A percentile compares a stretch with the other conserved stretches of the same genome.
phyloP scores from a whole-genome alignment of 2,888 invertebrate genomes.

The Apamea epomidion region DNA sequence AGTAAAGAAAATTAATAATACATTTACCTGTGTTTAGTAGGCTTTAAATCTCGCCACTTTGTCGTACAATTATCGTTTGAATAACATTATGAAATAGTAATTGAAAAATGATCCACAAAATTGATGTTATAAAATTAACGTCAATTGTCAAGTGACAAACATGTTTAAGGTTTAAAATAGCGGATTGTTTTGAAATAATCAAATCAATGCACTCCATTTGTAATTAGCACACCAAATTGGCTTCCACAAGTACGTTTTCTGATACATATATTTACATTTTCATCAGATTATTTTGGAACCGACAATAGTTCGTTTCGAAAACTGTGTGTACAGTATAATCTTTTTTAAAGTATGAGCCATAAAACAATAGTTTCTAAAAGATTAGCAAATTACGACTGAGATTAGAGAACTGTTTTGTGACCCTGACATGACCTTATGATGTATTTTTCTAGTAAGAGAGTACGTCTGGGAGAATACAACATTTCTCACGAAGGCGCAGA shows the following conservation, averaged over 20 bases:
- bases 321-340: background rate
- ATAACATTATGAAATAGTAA: background rate
- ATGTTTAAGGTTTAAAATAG: background rate
- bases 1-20: background rate
- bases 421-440: background rate
- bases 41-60: background rate
- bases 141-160: background rate
- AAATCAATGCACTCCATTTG: background rate
- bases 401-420: background rate
- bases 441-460: constrained; percentile 44
- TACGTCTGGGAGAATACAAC: constrained; percentile 87
- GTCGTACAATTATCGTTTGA: background rate
- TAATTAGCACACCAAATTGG: background rate
- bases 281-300: background rate
- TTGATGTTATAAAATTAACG: background rate
- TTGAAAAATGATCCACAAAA: background rate
- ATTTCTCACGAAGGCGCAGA: constrained; percentile 78
- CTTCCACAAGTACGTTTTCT: background rate
- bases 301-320: background rate
- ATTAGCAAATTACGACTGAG: background rate
- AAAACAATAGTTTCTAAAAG: background rate
- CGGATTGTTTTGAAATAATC: too few species aligned
- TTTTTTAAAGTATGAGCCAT: background rate
- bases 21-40: background rate
- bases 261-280: background rate